Percentiles rank a stretch among this genome's conserved stretches.
Conservation (phyloP, 2,113 vertebrate genomes). For the Alethe diademata region DNA sequence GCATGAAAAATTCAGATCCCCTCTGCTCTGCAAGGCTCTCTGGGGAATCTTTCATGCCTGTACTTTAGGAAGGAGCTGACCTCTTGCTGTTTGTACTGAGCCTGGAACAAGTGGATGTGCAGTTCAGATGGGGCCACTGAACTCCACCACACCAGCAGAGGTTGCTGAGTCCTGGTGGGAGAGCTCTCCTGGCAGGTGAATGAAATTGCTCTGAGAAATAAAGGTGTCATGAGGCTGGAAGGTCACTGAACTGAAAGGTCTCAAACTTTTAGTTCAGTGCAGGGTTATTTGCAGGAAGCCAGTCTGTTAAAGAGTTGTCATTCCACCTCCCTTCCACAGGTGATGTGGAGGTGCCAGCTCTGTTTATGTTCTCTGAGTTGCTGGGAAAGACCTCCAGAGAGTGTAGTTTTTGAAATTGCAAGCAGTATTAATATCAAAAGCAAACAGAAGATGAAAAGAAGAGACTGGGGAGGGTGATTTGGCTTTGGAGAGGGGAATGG, state of each 20-base stretch:
- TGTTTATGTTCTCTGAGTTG: neutral
- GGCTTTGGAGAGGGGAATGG: neutral
- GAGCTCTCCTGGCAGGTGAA: neutral
- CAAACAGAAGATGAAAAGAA: neutral
- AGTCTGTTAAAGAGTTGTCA: neutral
- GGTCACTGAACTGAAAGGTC: neutral
- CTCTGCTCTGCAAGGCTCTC: neutral
- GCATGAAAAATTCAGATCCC: neutral
- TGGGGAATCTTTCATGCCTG: neutral
- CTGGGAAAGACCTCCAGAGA: neutral
- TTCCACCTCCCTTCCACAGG: neutral
- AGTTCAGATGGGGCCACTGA: neutral
- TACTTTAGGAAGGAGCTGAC: neutral
- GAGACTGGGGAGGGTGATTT: neutral
- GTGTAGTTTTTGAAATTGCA: neutral
- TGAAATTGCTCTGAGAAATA: neutral
- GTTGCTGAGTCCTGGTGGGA: neutral
- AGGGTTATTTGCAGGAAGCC: neutral
- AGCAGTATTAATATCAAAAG: neutral
- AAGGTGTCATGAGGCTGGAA: neutral
- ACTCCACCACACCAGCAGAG: neutral
- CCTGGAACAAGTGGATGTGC: neutral
- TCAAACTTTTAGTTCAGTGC: neutral
- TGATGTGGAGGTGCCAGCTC: neutral
- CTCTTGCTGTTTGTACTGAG: neutral